These are phyloP conservation scores for Acrocephalus arundinaceus DNA, from an alignment of 2,113 vertebrate species.

Conservation along the genomic window DNA sequence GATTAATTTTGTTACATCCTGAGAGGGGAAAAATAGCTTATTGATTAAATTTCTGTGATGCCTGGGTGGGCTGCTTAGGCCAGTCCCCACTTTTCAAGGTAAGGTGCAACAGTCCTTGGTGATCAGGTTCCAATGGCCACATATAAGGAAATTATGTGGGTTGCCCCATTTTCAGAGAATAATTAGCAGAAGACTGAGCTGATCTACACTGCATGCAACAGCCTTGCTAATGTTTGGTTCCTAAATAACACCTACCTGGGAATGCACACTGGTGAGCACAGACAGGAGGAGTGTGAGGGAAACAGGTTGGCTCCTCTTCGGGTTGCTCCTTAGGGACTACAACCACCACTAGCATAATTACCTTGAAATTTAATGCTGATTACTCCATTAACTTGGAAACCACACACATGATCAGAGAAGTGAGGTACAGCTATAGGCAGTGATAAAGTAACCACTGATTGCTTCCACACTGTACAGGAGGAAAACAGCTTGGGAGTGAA, in stretches of 20 bases:
- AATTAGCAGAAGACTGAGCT: background rate
- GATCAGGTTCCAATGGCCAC: background rate
- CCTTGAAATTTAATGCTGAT: background rate
- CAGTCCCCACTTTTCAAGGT: background rate
- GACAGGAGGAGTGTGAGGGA: background rate
- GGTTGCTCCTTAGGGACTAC: background rate
- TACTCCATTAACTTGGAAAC: background rate
- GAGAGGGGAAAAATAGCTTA: background rate
- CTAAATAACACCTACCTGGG: background rate
- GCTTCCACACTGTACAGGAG: background rate
- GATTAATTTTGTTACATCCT: background rate
- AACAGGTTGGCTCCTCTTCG: background rate
- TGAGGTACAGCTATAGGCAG: background rate
- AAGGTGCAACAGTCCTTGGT: fast-evolving
- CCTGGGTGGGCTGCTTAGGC: background rate
- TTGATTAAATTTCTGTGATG: background rate
- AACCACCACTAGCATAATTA: background rate
- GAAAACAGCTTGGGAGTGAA: background rate
- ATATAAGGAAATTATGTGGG: fast-evolving
- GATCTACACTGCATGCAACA: background rate
- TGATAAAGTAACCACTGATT: background rate
- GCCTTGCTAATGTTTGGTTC: background rate
- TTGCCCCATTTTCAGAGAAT: background rate
- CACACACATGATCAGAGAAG: background rate
- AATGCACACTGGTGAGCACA: background rate